Conservation (phyloP, 2,113 vertebrate species). For the chimpanzee (Pan troglodytes) region NHGRI_mPanTro3-v2.1_pri NC_072414.2:42190001-42190500, state of each 20-base stretch:
- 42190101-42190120: slow-evolving; percentile 55
- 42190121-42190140: background rate
- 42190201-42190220: slow-evolving; percentile 6
- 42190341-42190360: background rate
- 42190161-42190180: background rate
- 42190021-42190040: slow-evolving; percentile 26
- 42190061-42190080: slow-evolving; percentile 32
- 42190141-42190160: background rate
- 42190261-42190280: background rate
- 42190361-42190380: background rate
- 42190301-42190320: background rate
- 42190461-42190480: background rate
- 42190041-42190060: slow-evolving; percentile 46
- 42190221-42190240: background rate
- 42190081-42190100: slow-evolving; percentile 39
- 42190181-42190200: background rate
- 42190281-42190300: background rate
- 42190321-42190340: background rate
- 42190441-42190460: background rate
- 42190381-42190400: background rate
- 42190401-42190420: background rate
- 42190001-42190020: background rate
- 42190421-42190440: background rate
- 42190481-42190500: background rate
- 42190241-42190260: background rate